These are phyloP conservation scores for Centropyge bicolor DNA, from an alignment of 2,797 vertebrate genomes.

Conservation along the genomic window DNA sequence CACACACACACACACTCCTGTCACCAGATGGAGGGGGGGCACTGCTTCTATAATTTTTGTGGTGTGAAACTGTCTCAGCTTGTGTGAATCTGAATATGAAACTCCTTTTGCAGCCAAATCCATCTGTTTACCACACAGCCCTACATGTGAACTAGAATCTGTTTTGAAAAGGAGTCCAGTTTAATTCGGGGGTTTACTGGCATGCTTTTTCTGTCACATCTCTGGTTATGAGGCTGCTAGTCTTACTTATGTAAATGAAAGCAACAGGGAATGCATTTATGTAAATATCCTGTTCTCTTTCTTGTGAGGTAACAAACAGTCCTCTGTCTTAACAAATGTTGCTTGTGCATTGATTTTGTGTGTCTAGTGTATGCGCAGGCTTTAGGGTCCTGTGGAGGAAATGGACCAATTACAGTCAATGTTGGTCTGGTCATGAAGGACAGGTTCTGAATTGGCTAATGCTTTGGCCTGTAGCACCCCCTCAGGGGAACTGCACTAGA, in stretches of 20 bases:
- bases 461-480: constrained; percentile 31
- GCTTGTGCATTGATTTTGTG: constrained; percentile 10
- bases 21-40: constrained; percentile 69
- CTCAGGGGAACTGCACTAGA: constrained; percentile 1
- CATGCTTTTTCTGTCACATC: constrained; percentile 11
- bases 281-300: constrained; percentile 49
- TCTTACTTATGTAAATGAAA: constrained; percentile 59
- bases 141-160: constrained; percentile 51
- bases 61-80: constrained; percentile 69
- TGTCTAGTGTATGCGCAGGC: neutral
- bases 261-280: constrained; percentile 46
- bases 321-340: constrained; percentile 7
- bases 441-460: constrained; percentile 41
- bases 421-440: constrained; percentile 30
- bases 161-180: constrained; percentile 34
- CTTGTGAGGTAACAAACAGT: constrained; percentile 32
- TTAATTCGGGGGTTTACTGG: constrained; percentile 23
- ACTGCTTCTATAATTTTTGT: constrained; percentile 54
- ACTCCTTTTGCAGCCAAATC: constrained; percentile 71
- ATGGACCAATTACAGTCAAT: constrained; percentile 47
- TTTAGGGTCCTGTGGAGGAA: constrained; percentile 39
- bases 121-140: constrained; percentile 67
- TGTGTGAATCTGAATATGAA: constrained; percentile 67
- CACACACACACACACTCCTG: constrained; percentile 20
- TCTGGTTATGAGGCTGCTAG: constrained; percentile 34